These are phyloP conservation scores for Lordiphosa andalusiaca DNA, from an alignment of 2,888 invertebrate genomes.

Conservation along the genomic window DNA sequence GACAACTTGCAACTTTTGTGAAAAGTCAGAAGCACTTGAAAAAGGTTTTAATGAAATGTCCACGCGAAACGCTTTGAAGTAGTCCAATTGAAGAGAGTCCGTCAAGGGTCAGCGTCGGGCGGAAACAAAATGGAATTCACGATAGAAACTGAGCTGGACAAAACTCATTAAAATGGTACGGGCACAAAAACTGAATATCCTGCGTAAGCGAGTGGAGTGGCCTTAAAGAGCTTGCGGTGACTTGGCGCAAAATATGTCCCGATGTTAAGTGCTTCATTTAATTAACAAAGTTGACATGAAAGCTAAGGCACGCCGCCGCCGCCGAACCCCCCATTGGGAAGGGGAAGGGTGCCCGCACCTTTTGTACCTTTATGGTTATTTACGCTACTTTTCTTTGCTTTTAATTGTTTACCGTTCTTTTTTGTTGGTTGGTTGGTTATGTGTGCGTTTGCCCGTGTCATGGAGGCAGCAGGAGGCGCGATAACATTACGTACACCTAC, in stretches of 20 bases:
- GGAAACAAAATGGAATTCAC: slow-evolving; percentile 59
- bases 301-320: slow-evolving; percentile 37
- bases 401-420: slow-evolving; percentile 34
- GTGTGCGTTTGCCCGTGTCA: slow-evolving; percentile 16
- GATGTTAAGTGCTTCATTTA: slow-evolving; percentile 74
- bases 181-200: slow-evolving; percentile 33
- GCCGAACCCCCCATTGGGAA: slow-evolving; percentile 25
- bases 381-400: slow-evolving; percentile 27
- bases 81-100: slow-evolving; percentile 34
- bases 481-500: no score
- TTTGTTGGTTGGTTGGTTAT: not conserved
- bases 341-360: slow-evolving; percentile 30
- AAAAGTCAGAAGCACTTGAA: slow-evolving; percentile 29
- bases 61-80: slow-evolving; percentile 56
- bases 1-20: slow-evolving; percentile 40
- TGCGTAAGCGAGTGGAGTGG: slow-evolving; percentile 6
- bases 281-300: slow-evolving; percentile 73
- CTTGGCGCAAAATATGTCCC: slow-evolving; percentile 53
- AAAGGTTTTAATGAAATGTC: slow-evolving; percentile 55
- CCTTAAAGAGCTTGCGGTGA: slow-evolving; percentile 14
- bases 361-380: slow-evolving; percentile 21
- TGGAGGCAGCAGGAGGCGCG: not conserved
- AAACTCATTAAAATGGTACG: slow-evolving; percentile 62
- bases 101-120: slow-evolving; percentile 16
- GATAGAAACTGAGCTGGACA: slow-evolving; percentile 37